phyloP scores from a whole-genome alignment of 1,140 invertebrate genomes.

The Harlomillsia oculata region DNA sequence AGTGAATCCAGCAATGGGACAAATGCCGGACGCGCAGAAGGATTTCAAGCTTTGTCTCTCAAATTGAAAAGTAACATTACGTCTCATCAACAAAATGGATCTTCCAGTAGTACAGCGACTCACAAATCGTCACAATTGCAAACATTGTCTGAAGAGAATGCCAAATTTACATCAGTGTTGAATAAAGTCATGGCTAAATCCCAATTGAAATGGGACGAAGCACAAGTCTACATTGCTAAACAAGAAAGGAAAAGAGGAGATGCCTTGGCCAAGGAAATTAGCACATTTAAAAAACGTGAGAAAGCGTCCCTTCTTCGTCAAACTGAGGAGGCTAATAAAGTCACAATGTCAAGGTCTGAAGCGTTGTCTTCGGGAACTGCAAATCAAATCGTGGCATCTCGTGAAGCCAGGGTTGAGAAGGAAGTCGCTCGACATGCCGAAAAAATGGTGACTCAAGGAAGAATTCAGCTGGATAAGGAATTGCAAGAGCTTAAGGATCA shows the following conservation, averaged over 20 bases:
- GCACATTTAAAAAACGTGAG: conserved; percentile 1
- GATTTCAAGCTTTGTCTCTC: not conserved
- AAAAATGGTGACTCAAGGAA: conserved; percentile 7
- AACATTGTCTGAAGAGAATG: conserved; percentile 1
- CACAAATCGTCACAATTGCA: not conserved
- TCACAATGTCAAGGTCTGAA: conserved; percentile 4
- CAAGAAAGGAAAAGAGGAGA: not conserved
- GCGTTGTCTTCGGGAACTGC: conserved; percentile 18
- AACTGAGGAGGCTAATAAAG: conserved; percentile 4
- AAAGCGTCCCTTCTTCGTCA: conserved; percentile 5
- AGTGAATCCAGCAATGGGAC: not conserved
- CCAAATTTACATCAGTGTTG: not conserved
- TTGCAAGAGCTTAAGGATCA: not conserved
- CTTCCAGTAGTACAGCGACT: not conserved
- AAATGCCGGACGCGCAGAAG: not conserved
- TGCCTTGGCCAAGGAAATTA: not conserved
- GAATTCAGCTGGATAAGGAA: not conserved
- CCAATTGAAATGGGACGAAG: not conserved
- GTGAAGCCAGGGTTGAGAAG: conserved; percentile 15
- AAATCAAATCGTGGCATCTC: conserved; percentile 11
- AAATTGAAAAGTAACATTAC: not conserved
- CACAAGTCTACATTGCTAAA: not conserved
- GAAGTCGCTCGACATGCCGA: conserved; percentile 18
- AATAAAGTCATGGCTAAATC: conserved; percentile 2
- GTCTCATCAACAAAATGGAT: not conserved